Evolutionary conservation across 2,113 vertebrate species (phyloP).

Genomic region (Riparia riparia): DNA sequence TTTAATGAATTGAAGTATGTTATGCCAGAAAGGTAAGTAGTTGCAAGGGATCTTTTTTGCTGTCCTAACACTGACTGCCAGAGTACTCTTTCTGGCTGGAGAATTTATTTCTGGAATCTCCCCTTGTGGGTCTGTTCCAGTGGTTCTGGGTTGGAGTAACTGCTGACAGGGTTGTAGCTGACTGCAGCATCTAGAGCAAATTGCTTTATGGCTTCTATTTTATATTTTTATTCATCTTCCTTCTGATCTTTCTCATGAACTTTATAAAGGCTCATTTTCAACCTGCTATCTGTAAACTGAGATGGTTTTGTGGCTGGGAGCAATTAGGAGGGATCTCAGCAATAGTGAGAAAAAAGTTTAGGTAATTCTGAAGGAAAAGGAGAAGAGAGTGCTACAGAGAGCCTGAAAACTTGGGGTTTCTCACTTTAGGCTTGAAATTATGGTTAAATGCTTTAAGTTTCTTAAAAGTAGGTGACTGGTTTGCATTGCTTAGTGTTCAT

Average conservation of each 20-base stretch:
- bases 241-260: background rate
- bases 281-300: background rate
- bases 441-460: background rate
- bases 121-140: background rate
- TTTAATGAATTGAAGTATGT: background rate
- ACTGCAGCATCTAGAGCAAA: background rate
- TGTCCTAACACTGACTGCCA: background rate
- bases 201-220: background rate
- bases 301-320: background rate
- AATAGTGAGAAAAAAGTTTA: background rate
- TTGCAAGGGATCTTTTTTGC: rapidly evolving
- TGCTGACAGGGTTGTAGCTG: background rate
- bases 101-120: background rate
- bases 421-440: background rate
- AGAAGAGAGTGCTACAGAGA: background rate
- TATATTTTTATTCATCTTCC: background rate
- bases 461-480: background rate
- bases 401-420: background rate
- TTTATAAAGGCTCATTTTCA: background rate
- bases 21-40: background rate
- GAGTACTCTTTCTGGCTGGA: background rate
- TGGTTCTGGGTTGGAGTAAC: background rate
- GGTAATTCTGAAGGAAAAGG: background rate
- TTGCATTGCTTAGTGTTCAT: background rate
- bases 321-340: background rate